Evolutionary conservation across 2,113 vertebrate species (phyloP), one percentile per base, ranked within the genome.

Genomic region (Micromys minutus): DNA sequence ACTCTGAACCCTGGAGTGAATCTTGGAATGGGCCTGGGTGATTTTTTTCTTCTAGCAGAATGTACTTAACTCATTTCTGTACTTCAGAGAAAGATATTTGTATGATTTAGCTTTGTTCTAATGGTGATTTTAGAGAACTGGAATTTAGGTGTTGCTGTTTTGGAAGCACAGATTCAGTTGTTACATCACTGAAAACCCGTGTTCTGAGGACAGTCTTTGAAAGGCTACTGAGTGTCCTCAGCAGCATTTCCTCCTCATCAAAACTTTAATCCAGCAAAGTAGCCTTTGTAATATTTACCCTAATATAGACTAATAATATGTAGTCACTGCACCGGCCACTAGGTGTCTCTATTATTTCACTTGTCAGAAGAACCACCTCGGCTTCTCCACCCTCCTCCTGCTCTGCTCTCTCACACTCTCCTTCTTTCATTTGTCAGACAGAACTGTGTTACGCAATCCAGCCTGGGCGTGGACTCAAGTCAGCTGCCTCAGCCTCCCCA

Each of bases 331-430:
- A 85, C 19, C 15, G 91, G 75, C 95, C 96, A 89, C 95, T 95
- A 97, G 97, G 89, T 97, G 97, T 96, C 97, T 79, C 96, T 97
- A 17, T 97, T 95, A 87, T 45, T 15, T 96, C 50, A 69, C n/a
- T 12, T 81, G 94, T 93, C 84, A 36, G 21, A 95, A 86, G n/a
- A 89, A 47, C 92, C 17, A 65, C 10, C 3, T 84, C 3, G 31
- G 22, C 81, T 7, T 89, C n/a, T 47, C 84, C 5, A 16, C 39
- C 15, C n/a, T 47, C 39, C 17, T 5, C 34, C 65, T 52, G 22
- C 19, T 52, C 47, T 26, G 34, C 36, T 80, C 26, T 61, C 8
- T 11, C 65, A 2, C 10, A 55, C 15, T 87, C 69, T 10, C 21
- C 21, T 29, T 17, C 31, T 57, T 72, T 45, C 34, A 63, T 42